Percentiles rank a stretch among this genome's conserved stretches.
Conservation (phyloP, 2,113 vertebrate genomes). For the Pelobates fuscus region DNA sequence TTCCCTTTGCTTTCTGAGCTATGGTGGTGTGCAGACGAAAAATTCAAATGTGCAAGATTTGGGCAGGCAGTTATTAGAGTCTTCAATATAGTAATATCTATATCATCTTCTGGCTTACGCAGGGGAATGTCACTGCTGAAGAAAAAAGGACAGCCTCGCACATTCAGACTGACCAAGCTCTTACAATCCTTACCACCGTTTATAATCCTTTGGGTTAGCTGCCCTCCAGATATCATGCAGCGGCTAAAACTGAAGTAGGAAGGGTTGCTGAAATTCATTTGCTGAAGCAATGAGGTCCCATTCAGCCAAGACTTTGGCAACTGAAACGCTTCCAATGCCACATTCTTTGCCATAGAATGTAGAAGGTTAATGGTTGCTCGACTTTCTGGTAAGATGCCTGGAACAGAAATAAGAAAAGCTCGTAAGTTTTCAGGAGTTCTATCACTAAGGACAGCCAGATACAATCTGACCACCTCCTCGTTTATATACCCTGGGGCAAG, state of each 20-base stretch:
- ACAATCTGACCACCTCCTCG: constrained; percentile 90
- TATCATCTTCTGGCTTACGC: constrained; percentile 82
- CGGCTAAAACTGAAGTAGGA: constrained; percentile 92
- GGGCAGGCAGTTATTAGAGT: constrained; percentile 76
- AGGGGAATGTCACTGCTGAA: constrained; percentile 75
- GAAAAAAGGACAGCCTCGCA: constrained; percentile 86
- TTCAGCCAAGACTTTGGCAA: constrained; percentile 91
- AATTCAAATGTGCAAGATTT: constrained; percentile 84
- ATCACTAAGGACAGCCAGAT: constrained; percentile 90
- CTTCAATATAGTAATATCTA: constrained; percentile 77
- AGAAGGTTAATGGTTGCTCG: constrained; percentile 84
- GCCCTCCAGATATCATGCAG: constrained; percentile 79
- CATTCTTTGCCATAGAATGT: constrained; percentile 82
- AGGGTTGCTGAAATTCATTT: constrained; percentile 84
- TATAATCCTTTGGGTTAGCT: constrained; percentile 82
- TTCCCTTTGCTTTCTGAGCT: constrained; percentile 68
- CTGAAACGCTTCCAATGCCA: constrained; percentile 86
- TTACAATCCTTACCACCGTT: constrained; percentile 77
- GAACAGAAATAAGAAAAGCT: constrained; percentile 89
- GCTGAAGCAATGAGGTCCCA: constrained; percentile 77
- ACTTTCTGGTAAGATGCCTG: constrained; percentile 81
- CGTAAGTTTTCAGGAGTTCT: constrained; percentile 85
- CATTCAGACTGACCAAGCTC: constrained; percentile 84
- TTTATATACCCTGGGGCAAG: constrained; percentile 93
- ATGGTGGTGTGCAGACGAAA: constrained; percentile 92